Evolutionary conservation across 92 coral and sea anemone genomes (phyloP).

Genomic region (Porites cylindrica): DNA sequence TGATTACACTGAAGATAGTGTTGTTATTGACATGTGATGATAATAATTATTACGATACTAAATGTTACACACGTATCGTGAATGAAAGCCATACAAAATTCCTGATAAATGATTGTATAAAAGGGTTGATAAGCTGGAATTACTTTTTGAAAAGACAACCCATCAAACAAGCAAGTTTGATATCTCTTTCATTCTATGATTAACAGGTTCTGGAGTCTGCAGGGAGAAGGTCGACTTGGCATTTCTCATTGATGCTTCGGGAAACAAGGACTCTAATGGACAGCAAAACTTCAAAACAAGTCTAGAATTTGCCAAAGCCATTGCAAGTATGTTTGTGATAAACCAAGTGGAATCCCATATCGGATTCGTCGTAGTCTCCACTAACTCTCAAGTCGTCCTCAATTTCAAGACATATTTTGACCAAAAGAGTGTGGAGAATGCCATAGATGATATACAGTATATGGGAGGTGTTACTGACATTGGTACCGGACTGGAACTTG

Average conservation of each 20-base stretch:
- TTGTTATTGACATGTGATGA: neutral
- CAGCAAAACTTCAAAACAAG: slow-evolving; percentile 66
- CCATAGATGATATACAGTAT: slow-evolving; percentile 56
- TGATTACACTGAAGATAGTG: neutral
- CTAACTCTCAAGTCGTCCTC: slow-evolving; percentile 48
- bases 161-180: neutral
- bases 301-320: slow-evolving; percentile 63
- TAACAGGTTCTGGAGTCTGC: slow-evolving; percentile 44
- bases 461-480: slow-evolving; percentile 53
- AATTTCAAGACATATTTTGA: slow-evolving; percentile 59
- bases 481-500: slow-evolving; percentile 45
- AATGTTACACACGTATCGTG: too few relatives aligned
- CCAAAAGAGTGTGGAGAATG: slow-evolving; percentile 42
- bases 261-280: slow-evolving; percentile 57
- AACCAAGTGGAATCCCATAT: slow-evolving; percentile 66
- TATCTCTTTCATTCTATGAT: neutral
- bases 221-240: slow-evolving; percentile 69
- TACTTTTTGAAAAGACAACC: too few relatives aligned
- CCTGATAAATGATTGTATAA: too few relatives aligned
- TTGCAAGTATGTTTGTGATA: slow-evolving; percentile 59
- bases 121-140: too few relatives aligned
- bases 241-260: slow-evolving; percentile 77
- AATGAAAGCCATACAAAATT: too few relatives aligned
- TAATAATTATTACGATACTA: too few relatives aligned
- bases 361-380: slow-evolving; percentile 64